Evolutionary conservation across 2,888 invertebrate species (phyloP).

Genomic region (Apoda limacodes): DNA sequence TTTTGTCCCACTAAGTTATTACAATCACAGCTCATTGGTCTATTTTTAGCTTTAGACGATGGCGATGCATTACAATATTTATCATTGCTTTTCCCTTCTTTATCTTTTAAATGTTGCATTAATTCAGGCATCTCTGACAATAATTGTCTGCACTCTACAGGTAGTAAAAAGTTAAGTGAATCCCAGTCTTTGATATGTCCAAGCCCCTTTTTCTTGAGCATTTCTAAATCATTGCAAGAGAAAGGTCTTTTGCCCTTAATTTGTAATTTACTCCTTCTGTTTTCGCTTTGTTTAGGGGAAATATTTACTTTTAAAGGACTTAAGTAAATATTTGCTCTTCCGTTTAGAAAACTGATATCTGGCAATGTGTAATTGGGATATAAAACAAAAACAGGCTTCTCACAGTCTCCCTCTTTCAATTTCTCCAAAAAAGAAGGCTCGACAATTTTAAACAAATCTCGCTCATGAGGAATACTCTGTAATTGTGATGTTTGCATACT

Average conservation of each 20-base stretch:
- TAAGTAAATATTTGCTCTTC: slow-evolving; percentile 75
- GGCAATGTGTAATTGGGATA: slow-evolving; percentile 93
- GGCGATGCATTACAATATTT: slow-evolving; percentile 57
- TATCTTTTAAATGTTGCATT: slow-evolving; percentile 72
- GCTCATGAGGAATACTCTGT: slow-evolving; percentile 43
- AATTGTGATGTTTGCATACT: slow-evolving; percentile 80
- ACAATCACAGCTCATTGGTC: slow-evolving; percentile 73
- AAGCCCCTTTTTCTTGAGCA: slow-evolving; percentile 82
- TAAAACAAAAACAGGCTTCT: slow-evolving; percentile 87
- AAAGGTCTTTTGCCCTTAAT: slow-evolving; percentile 74
- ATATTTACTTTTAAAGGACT: slow-evolving; percentile 75
- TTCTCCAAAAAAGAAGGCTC: slow-evolving; percentile 79
- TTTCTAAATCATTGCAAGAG: slow-evolving; percentile 85
- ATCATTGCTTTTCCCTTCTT: slow-evolving; percentile 49
- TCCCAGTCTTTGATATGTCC: slow-evolving; percentile 94
- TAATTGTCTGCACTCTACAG: slow-evolving; percentile 84
- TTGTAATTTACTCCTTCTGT: slow-evolving; percentile 44
- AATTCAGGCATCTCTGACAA: slow-evolving; percentile 85
- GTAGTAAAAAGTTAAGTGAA: slow-evolving; percentile 88
- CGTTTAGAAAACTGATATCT: slow-evolving; percentile 84
- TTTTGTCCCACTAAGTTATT: slow-evolving; percentile 65
- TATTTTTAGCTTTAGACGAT: slow-evolving; percentile 63
- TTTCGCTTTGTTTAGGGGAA: slow-evolving; percentile 47
- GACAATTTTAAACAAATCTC: slow-evolving; percentile 71
- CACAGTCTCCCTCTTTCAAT: slow-evolving; percentile 72